These are phyloP conservation scores for Chrosomus eos DNA, from an alignment of 2,797 vertebrate genomes.

Conservation along the genomic window DNA sequence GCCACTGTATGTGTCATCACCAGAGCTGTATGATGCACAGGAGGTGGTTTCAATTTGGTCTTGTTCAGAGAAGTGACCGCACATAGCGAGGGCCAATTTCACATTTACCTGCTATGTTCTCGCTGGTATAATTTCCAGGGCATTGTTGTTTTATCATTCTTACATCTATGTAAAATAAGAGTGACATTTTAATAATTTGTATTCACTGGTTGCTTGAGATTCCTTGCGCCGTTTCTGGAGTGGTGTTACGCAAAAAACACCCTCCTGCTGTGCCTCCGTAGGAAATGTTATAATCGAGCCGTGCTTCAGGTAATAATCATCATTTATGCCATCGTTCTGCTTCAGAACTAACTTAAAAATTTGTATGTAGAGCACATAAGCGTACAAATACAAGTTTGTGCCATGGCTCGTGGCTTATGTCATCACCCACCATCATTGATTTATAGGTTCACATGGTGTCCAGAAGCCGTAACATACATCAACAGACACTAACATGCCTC, in stretches of 20 bases:
- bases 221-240: neutral
- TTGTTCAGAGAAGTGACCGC: slow-evolving; percentile 17
- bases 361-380: slow-evolving; percentile 16
- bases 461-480: slow-evolving; percentile 32
- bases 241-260: neutral
- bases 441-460: slow-evolving; percentile 32
- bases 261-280: neutral
- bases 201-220: slow-evolving; percentile 14
- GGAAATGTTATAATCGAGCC: neutral
- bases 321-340: neutral
- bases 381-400: neutral
- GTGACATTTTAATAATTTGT: slow-evolving; percentile 15
- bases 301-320: slow-evolving; percentile 33
- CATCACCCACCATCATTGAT: slow-evolving; percentile 28
- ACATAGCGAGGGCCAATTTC: neutral
- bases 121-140: neutral
- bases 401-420: slow-evolving; percentile 11
- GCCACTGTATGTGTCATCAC: neutral
- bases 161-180: slow-evolving; percentile 11
- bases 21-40: neutral
- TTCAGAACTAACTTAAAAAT: slow-evolving; percentile 15
- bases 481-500: neutral
- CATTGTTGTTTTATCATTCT: neutral
- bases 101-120: neutral
- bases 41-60: neutral